Base-by-base conservation (phyloP, 2,888 invertebrate genomes). In the Coleophora deauratella region DNA sequence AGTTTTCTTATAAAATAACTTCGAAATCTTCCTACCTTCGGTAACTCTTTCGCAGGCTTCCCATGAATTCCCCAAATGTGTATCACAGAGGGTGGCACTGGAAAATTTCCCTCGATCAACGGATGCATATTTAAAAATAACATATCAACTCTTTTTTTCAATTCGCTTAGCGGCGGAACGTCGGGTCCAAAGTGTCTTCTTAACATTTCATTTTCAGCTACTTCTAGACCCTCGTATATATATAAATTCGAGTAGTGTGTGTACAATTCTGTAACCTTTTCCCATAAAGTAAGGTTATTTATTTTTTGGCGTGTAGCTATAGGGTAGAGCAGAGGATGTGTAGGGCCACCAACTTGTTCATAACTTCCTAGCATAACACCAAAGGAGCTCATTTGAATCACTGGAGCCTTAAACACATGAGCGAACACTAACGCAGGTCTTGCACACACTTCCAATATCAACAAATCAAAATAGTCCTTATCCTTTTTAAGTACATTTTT, bases 61-160 rank as follows among this genome's bases (percentile, higher is more conserved):
- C 69, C 57, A 42, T 79, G 78, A 36, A 75, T 55, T n/a, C 79
- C 80, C 27, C 80, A 78, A 40, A 79, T 62, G 38, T 66, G 69
- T 3, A 84, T 46, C 9, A 77, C 55, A 43, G 61, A 66, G 0
- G 81, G 75, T 4, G 79, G 66, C 6, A 72, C 52, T 1, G 86
- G 81, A 11, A 70, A 55, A 35, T 67, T 65, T 1, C 50, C 54
- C 28, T 61, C 63, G 56, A 72, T 71, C 9, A 74, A 45, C 0
- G 72, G 70, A 55, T 86, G 66, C 1, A 60, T 53, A 44, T 85
- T 85, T 1, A 33, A 30, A 30, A 35, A 40, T 15, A 15, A 14
- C 14, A 15, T 40, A 35, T 30, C 15, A 9, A 35, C n/a, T 10
- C 56, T 56, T 14, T 54, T 46, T 8, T 33, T 41, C 31, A 59